These are phyloP conservation scores for Menidia menidia DNA, from an alignment of 2,797 vertebrate species.

Conservation along the genomic window DNA sequence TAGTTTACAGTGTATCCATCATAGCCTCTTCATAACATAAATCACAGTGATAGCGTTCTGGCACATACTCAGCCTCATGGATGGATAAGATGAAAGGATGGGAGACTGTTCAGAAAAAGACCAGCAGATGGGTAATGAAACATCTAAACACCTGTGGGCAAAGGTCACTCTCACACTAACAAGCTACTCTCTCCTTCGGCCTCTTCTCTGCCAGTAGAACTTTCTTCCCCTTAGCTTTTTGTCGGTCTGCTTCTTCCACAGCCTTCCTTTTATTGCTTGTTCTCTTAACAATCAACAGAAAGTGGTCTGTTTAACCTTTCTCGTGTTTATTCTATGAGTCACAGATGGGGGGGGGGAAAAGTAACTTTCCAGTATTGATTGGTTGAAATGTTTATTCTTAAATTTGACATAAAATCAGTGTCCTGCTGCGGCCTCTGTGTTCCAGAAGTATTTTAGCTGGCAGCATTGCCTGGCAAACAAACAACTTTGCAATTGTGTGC, in stretches of 20 bases:
- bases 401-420: constrained; percentile 52
- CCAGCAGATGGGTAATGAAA: constrained; percentile 51
- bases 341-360: constrained; percentile 9
- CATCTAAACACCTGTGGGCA: constrained; percentile 62
- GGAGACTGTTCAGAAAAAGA: constrained; percentile 43
- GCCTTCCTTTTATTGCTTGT: constrained; percentile 44
- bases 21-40: constrained; percentile 74
- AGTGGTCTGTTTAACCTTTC: constrained; percentile 30
- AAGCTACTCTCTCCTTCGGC: constrained; percentile 23
- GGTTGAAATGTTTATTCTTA: constrained; percentile 66
- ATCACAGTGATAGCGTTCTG: constrained; percentile 60
- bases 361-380: constrained; percentile 52
- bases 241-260: constrained; percentile 33
- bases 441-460: constrained; percentile 57
- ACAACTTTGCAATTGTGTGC: constrained; percentile 49
- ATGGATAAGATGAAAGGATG: constrained; percentile 54
- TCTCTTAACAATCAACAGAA: constrained; percentile 30
- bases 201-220: constrained; percentile 34
- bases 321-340: constrained; percentile 45
- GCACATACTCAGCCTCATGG: constrained; percentile 42
- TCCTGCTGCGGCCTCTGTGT: constrained; percentile 29
- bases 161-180: constrained; percentile 63
- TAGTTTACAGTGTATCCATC: constrained; percentile 67
- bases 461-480: constrained; percentile 41
- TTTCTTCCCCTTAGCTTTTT: background rate